Evolutionary conservation across 2,113 vertebrate genomes (phyloP).

Genomic region (Neofelis nebulosa): DNA sequence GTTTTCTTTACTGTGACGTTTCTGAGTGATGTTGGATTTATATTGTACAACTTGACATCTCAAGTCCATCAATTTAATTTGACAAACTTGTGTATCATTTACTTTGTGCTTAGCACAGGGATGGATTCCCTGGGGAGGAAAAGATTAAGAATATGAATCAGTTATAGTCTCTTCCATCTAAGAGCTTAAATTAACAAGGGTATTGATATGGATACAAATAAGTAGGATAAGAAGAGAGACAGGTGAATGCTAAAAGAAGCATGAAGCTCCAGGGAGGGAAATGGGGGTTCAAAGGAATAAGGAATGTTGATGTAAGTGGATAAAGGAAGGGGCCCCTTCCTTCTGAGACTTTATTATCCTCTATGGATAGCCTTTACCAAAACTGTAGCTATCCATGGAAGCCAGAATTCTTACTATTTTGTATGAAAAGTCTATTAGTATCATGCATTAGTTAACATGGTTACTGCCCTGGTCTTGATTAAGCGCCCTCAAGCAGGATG

Average conservation of each 20-base stretch:
- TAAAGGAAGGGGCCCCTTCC: not conserved
- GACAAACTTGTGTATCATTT: not conserved
- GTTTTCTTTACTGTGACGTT: not conserved
- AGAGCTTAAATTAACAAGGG: not conserved
- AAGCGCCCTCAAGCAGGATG: constrained; percentile 55
- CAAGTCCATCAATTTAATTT: not conserved
- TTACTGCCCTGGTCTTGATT: constrained; percentile 64
- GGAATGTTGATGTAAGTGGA: not conserved
- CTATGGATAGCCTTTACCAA: not conserved
- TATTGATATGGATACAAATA: not conserved
- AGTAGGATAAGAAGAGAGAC: not conserved
- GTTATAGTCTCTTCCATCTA: not conserved
- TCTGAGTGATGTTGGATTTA: constrained; percentile 36
- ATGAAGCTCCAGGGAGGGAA: not conserved
- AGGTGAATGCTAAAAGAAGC: not conserved
- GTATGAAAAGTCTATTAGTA: constrained; percentile 20
- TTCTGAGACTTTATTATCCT: constrained; percentile 26
- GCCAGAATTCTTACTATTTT: constrained; percentile 46
- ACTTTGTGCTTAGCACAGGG: not conserved
- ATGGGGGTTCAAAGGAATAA: not conserved
- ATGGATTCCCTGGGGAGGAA: not conserved
- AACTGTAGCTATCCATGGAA: constrained; percentile 48
- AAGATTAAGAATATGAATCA: not conserved
- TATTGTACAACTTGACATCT: not conserved
- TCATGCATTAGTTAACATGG: constrained; percentile 45